phyloP scores from a whole-genome alignment of 2,888 invertebrate genomes.

The Eupithecia subfuscata region DNA sequence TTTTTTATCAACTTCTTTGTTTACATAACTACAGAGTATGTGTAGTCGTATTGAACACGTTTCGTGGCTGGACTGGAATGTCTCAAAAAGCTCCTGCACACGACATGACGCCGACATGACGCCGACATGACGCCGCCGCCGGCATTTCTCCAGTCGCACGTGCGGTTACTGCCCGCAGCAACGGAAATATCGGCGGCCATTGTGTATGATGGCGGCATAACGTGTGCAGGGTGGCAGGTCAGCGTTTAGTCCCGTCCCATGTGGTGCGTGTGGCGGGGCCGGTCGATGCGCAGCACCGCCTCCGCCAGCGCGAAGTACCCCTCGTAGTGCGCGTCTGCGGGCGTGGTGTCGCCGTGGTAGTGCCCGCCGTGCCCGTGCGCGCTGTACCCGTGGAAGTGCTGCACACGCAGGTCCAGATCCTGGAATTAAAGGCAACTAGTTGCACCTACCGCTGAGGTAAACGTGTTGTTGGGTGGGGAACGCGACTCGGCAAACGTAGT shows the following conservation, averaged over 20 bases:
- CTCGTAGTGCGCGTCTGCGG: constrained; percentile 93
- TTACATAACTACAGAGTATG: not conserved
- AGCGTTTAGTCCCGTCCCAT: constrained; percentile 92
- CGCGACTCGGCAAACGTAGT: too few species aligned
- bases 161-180: too few species aligned
- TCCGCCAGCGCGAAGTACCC: constrained; percentile 94
- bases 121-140: not conserved
- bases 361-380: constrained; percentile 94
- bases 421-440: constrained; percentile 56
- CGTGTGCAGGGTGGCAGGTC: too few species aligned
- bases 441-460: not conserved
- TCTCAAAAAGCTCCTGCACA: not conserved
- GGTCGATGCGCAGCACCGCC: constrained; percentile 89
- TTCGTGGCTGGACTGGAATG: not conserved
- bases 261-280: constrained; percentile 86
- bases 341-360: constrained; percentile 98
- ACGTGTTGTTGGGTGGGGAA: too few species aligned
- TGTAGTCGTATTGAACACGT: not conserved
- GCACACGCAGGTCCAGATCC: constrained; percentile 95
- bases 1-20: not conserved
- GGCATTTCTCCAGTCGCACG: too few species aligned
- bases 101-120: not conserved
- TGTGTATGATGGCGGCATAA: too few species aligned
- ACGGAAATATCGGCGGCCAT: too few species aligned
- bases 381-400: constrained; percentile 98